Evolutionary conservation across 2,888 invertebrate genomes (phyloP).

Genomic region (Diloba caeruleocephala): DNA sequence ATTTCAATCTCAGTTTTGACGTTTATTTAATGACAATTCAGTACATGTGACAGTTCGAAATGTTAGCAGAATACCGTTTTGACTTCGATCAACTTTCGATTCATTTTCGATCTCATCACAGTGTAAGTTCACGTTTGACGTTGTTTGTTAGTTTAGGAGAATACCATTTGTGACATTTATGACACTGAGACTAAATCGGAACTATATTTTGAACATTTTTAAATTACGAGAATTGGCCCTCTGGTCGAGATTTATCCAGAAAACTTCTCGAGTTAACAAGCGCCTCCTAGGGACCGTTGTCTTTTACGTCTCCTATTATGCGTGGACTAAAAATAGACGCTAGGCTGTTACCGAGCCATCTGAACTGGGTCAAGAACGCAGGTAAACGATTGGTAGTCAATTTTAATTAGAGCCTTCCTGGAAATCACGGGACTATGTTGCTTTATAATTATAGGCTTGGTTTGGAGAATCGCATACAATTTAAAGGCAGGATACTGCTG

Average conservation of each 20-base stretch:
- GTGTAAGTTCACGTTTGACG: no score
- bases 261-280: constrained; percentile 19
- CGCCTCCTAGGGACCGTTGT: constrained; percentile 5
- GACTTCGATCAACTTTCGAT: no score
- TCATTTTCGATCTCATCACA: no score
- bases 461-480: not conserved
- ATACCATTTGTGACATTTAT: no score
- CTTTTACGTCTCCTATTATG: constrained; percentile 20
- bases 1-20: no score
- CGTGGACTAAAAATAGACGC: constrained; percentile 36
- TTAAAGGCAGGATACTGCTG: not conserved
- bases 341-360: constrained; percentile 13
- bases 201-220: no score
- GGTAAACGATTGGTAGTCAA: constrained; percentile 24
- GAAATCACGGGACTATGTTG: constrained; percentile 10
- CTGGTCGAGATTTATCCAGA: constrained; percentile 1
- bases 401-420: constrained; percentile 40
- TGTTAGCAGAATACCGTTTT: no score
- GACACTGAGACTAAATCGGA: no score
- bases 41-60: no score
- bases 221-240: no score
- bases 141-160: no score
- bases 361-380: constrained; percentile 48
- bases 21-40: no score
- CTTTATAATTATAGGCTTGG: not conserved